phyloP scores from a whole-genome alignment of 2,113 vertebrate species.

The Hippocampus guttulatus region DNA sequence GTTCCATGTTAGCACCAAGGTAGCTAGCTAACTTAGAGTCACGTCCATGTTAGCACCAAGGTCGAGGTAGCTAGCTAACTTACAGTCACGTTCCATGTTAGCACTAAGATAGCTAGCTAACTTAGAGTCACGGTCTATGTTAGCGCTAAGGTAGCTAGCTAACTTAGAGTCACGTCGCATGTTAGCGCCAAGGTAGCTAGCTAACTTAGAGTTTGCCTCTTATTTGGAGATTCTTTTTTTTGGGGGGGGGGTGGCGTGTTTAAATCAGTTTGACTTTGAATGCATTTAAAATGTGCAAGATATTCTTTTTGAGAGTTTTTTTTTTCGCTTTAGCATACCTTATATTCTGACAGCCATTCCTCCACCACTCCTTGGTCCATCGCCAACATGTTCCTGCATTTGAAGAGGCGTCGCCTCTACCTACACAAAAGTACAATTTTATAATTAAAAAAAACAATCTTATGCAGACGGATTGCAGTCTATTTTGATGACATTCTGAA shows the following conservation, averaged over 20 bases:
- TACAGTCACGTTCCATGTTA: too few species aligned
- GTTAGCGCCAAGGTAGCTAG: too few species aligned
- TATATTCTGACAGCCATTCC: conserved; percentile 98
- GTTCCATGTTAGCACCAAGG: too few species aligned
- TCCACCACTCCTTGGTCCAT: conserved; percentile 94
- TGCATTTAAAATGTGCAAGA: not conserved
- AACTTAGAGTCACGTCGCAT: too few species aligned
- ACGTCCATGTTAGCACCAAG: too few species aligned
- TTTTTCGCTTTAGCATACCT: conserved; percentile 71
- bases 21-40: too few species aligned
- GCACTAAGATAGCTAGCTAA: too few species aligned
- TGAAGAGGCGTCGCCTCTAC: conserved; percentile 66
- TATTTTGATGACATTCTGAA: not conserved
- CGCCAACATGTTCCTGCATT: conserved; percentile 94
- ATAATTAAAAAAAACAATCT: not conserved
- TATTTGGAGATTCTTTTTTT: too few species aligned
- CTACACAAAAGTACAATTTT: conserved; percentile 32
- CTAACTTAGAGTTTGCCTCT: too few species aligned
- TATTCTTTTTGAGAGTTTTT: not conserved
- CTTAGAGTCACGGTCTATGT: too few species aligned
- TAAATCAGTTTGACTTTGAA: not conserved
- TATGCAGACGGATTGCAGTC: not conserved
- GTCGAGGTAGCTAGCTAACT: too few species aligned
- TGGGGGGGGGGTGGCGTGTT: not conserved
- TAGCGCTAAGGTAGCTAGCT: too few species aligned